A percentile compares a stretch with the other conserved stretches of the same genome.
Evolutionary conservation across 2,113 vertebrate genomes (phyloP).

Genomic region (Tonatia bakeri): DNA sequence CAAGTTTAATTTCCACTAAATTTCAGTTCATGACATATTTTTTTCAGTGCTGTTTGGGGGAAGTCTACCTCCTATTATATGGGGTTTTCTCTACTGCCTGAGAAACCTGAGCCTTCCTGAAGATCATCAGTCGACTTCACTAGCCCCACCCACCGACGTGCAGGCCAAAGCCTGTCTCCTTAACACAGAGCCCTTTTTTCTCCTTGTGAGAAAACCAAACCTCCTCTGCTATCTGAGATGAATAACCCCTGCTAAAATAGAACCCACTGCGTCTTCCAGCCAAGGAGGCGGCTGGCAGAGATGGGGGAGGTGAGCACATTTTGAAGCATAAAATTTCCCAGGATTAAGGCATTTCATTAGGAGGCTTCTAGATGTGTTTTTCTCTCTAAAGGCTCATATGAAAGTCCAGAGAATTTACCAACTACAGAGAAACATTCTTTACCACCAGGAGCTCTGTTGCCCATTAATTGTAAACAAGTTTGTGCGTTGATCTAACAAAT

Average conservation of each 20-base stretch:
- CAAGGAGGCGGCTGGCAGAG: constrained; percentile 59
- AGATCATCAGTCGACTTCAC: neutral
- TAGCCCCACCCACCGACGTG: constrained; percentile 28
- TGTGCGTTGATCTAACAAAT: constrained; percentile 66
- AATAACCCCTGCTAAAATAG: constrained; percentile 66
- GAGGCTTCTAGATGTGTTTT: constrained; percentile 65
- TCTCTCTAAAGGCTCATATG: constrained; percentile 50
- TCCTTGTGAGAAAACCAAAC: constrained; percentile 67
- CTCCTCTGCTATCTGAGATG: constrained; percentile 69
- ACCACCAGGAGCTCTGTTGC: constrained; percentile 59
- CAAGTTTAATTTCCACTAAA: constrained; percentile 15
- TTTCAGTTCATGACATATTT: neutral
- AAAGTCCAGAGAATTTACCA: constrained; percentile 72
- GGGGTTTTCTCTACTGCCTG: constrained; percentile 43
- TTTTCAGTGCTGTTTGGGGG: neutral
- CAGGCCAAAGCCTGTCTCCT: constrained; percentile 56
- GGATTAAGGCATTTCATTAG: constrained; percentile 68
- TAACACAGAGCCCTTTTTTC: constrained; percentile 64
- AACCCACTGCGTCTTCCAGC: constrained; percentile 58
- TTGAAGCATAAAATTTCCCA: constrained; percentile 68
- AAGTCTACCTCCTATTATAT: neutral
- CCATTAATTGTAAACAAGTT: constrained; percentile 70
- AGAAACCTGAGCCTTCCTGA: constrained; percentile 41
- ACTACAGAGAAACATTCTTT: constrained; percentile 65
- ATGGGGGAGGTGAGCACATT: constrained; percentile 48